These are phyloP conservation scores for Scolopax rusticola DNA, from an alignment of 2,797 vertebrate species.

Conservation along the genomic window DNA sequence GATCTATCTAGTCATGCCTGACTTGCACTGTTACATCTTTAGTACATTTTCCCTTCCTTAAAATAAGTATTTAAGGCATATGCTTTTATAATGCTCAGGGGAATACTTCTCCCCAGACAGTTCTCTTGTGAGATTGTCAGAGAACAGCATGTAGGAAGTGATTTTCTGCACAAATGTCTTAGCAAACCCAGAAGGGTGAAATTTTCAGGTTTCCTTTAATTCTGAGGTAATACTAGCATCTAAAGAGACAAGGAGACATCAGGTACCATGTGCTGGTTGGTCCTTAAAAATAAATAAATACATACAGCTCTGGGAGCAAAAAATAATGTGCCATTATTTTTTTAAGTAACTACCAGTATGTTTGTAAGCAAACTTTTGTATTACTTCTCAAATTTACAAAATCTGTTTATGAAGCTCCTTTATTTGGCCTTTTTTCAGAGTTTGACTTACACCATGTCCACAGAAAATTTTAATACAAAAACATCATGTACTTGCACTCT, in stretches of 20 bases:
- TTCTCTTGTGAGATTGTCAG: slow-evolving; percentile 4
- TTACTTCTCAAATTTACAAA: not conserved
- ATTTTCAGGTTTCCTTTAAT: not conserved
- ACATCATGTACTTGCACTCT: not conserved
- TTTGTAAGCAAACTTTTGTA: not conserved
- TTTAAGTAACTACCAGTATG: not conserved
- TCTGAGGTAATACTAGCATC: not conserved
- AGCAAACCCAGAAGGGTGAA: not conserved
- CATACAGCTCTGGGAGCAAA: not conserved
- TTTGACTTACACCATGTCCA: not conserved
- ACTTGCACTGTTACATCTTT: not conserved
- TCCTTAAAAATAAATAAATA: not conserved
- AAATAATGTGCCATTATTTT: not conserved
- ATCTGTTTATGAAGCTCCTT: not conserved
- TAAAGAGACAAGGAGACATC: not conserved
- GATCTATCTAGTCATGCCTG: not conserved
- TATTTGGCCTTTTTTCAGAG: not conserved
- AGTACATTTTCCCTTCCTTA: not conserved
- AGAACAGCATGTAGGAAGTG: not conserved
- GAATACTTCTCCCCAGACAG: not conserved
- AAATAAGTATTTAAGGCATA: not conserved
- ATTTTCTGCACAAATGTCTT: slow-evolving; percentile 1
- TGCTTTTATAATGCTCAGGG: not conserved
- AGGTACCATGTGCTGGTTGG: not conserved
- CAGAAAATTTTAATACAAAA: slow-evolving; percentile 28